Base-by-base conservation (phyloP, 2,113 vertebrate genomes). In the Zootoca vivipara region DNA sequence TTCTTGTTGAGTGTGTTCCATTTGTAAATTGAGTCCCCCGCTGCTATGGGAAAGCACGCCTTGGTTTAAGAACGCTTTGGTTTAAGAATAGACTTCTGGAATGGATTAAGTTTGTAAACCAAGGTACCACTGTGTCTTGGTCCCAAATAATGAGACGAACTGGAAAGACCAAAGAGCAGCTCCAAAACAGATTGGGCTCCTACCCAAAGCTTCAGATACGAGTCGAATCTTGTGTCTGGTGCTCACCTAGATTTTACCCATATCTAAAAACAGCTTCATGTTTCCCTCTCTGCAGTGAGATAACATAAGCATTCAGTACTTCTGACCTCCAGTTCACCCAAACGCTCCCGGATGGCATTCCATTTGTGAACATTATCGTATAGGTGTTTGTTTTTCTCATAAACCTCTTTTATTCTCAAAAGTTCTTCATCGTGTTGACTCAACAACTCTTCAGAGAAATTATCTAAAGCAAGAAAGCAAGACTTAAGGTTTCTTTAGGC, bases 391-490 rank as follows among this genome's bases (percentile, higher is more conserved):
- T 91, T 90, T 75, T 89, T 90, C 40, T 94, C 91, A 46, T 94
- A 95, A 33, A 91, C 77, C 7, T 73, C 16, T 88, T 92, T 95
- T 24, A 94, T 77, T 78, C 86, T 92, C 20, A 93, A 28, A 67
- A 96, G 65, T 93, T 96, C 96, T 1, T 85, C 85, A 72, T 97
- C 96, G 46, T 97, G 96, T 2, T 91, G 33, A 2, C 62, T 46
- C 52, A 97, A 90, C n/a, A 96, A 85, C 16, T 95, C 94, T 92
- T 96, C 95, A 1, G 95, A 95, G 90, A 95, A 96, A 67, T 95
- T 91, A 80, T 85, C 96, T 96, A 87, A 28, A 18, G 46, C 42
- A n/a, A 69, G 56, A 88, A 87, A 85, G 67, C 74, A 72, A 58
- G 5, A 40, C 3, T 67, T 26, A 62, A 33, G 8, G 7, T 78